A percentile compares a stretch with the other conserved stretches of the same genome.
Conservation (phyloP, 2,888 invertebrate species). For the Antheraea yamamai region DNA sequence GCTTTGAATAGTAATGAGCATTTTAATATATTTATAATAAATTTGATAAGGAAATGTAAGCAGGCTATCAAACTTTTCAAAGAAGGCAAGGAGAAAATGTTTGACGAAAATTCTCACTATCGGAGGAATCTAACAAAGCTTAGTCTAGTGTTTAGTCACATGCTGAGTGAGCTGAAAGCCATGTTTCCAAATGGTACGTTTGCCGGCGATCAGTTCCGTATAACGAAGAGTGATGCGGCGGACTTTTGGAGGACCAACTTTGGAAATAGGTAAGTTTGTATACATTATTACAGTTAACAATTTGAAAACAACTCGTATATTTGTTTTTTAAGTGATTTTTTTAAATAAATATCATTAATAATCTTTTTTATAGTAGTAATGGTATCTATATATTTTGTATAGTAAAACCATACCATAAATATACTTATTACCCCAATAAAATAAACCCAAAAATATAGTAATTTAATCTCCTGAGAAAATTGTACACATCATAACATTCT, state of each 20-base stretch:
- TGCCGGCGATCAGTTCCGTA: slow-evolving; percentile 98
- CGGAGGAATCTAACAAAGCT: slow-evolving; percentile 98
- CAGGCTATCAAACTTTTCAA: slow-evolving; percentile 99
- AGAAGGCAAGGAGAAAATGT: slow-evolving; percentile 99
- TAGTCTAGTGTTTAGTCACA: slow-evolving; percentile 99
- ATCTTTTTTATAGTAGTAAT: too few species aligned
- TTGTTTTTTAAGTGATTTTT: too few species aligned
- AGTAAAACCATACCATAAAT: too few species aligned
- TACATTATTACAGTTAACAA: not conserved
- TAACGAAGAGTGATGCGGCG: slow-evolving; percentile 99
- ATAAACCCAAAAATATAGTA: too few species aligned
- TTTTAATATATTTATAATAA: slow-evolving; percentile 98
- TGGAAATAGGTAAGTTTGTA: slow-evolving; percentile 91
- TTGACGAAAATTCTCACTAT: slow-evolving; percentile 95
- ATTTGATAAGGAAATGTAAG: slow-evolving; percentile 99
- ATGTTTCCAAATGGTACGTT: slow-evolving; percentile 98
- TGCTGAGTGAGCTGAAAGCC: slow-evolving; percentile 99
- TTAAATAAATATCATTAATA: too few species aligned
- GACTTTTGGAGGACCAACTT: slow-evolving; percentile 99
- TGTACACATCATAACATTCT: too few species aligned
- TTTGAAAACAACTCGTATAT: too few species aligned
- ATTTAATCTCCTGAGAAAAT: too few species aligned
- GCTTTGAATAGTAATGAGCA: slow-evolving; percentile 97
- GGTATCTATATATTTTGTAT: too few species aligned
- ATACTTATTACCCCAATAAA: too few species aligned